Evolutionary conservation across 2,888 invertebrate species (phyloP), one percentile per base, ranked within the genome.

Genomic region (Eucera pruinosa): DNA sequence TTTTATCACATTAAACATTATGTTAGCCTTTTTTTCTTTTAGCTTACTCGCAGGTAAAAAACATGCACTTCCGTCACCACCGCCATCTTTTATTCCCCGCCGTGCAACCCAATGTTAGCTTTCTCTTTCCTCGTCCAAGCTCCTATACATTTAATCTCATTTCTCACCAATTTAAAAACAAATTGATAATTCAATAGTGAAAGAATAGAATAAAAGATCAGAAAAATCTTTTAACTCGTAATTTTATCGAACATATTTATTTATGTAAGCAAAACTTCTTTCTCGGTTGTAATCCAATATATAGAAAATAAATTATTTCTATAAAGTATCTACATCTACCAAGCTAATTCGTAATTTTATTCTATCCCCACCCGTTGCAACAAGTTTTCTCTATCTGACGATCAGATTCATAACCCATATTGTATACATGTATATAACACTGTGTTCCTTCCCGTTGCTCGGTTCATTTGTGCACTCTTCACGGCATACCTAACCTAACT

Each of bases 401-500:
- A 67, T 39, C 30, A 45, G 47, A 81, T 67, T 70, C 60, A 54
- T 76, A 72, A 69, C 36, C 47, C 23, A 47, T 39, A 25, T 41
- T 47, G 27, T 23, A 61, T 54, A 48, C 20, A 60, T 45, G 36
- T 36, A 36, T 5, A 11, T 11, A 36, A 55, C n/a, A 18, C 54
- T 58, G 43, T 33, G 25, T 66, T 62, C 23, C 48, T 45, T 52
- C 66, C 43, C 45, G 13, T 48, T 45, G 57, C 33, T 50, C 20
- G 50, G 3, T 58, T 57, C 36, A 68, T 68, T 68, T 58, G 30
- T 65, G 67, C 41, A 41, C 23, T 54, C 41, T 25, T 61, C 52
- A 20, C 25, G 33, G 3, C 64, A 52, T 50, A 80, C 80, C 74
- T 80, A 83, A 83, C 80, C 80, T 82, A 60, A 64, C 74, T 50